A percentile compares a stretch with the other conserved stretches of the same genome.
phyloP scores from a whole-genome alignment of 2,797 vertebrate genomes.

The Fundulus diaphanus region DNA sequence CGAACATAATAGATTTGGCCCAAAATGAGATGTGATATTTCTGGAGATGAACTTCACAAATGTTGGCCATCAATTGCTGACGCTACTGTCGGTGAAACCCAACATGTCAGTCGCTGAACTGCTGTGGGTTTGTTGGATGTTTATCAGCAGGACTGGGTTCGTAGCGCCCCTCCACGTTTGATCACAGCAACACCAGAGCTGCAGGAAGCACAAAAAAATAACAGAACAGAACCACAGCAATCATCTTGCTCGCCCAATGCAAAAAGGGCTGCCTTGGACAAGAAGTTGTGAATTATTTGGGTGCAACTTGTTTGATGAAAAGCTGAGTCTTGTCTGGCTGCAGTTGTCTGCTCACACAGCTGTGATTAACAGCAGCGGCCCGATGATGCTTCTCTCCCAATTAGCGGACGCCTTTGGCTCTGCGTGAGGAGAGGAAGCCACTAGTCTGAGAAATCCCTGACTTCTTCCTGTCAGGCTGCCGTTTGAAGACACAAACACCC shows the following conservation, averaged over 20 bases:
- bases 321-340: conserved; percentile 13
- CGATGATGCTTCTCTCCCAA: conserved; percentile 66
- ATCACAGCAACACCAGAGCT: conserved; percentile 7
- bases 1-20: conserved; percentile 30
- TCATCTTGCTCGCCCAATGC: conserved; percentile 18
- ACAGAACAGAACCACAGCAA: conserved; percentile 15
- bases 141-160: conserved; percentile 39
- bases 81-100: conserved; percentile 47
- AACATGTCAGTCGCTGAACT: conserved; percentile 23
- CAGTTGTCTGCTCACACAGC: conserved; percentile 33
- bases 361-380: conserved; percentile 57
- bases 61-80: conserved; percentile 43
- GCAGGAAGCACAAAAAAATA: rapidly evolving
- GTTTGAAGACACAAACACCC: conserved; percentile 7
- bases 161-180: conserved; percentile 5
- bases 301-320: conserved; percentile 25
- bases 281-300: conserved; percentile 24
- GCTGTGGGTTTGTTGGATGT: conserved; percentile 31
- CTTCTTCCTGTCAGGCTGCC: conserved; percentile 44
- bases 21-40: conserved; percentile 23
- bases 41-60: conserved; percentile 33
- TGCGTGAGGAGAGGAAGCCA: conserved; percentile 23
- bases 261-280: conserved; percentile 29
- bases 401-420: conserved; percentile 57
- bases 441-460: conserved; percentile 49